Percentiles rank a stretch among this genome's conserved stretches.
Evolutionary conservation across 30 jellyfish, hydroid and myxozoan species (phyloP).

Genomic region (Turritopsis rubra): DNA sequence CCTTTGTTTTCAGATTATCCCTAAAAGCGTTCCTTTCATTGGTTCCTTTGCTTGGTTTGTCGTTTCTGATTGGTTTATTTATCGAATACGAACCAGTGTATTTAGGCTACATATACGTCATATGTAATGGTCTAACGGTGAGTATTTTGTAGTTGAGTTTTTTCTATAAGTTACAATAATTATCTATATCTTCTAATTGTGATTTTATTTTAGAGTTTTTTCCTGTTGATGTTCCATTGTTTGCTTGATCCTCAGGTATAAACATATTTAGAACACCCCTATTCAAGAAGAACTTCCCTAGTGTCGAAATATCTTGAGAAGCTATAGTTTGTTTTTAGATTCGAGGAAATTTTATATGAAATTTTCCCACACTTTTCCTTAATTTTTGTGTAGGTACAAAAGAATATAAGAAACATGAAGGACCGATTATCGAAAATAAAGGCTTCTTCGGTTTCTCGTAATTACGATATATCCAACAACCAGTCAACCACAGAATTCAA

Average conservation of each 20-base stretch:
- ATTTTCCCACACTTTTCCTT: too few species aligned
- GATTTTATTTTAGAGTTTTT: background rate
- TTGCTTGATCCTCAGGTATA: background rate
- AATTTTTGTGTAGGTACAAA: background rate
- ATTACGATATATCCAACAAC: background rate
- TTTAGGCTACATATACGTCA: background rate
- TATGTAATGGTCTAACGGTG: background rate
- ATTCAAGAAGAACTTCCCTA: background rate
- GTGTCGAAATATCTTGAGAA: background rate
- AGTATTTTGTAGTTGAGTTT: background rate
- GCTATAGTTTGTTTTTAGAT: background rate
- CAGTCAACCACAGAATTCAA: background rate
- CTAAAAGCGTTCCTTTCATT: background rate
- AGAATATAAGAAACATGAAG: background rate
- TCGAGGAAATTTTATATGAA: too few species aligned
- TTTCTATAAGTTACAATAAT: background rate
- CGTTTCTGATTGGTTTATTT: background rate
- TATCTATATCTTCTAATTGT: background rate
- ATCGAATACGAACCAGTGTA: constrained; percentile 3
- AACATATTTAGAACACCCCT: background rate
- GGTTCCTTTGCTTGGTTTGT: background rate
- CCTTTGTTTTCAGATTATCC: background rate
- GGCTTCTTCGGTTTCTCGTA: background rate
- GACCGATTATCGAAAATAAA: background rate
- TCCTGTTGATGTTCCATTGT: background rate